Base-by-base conservation (phyloP, 2,888 invertebrate genomes). In the Frankliniella fusca region DNA sequence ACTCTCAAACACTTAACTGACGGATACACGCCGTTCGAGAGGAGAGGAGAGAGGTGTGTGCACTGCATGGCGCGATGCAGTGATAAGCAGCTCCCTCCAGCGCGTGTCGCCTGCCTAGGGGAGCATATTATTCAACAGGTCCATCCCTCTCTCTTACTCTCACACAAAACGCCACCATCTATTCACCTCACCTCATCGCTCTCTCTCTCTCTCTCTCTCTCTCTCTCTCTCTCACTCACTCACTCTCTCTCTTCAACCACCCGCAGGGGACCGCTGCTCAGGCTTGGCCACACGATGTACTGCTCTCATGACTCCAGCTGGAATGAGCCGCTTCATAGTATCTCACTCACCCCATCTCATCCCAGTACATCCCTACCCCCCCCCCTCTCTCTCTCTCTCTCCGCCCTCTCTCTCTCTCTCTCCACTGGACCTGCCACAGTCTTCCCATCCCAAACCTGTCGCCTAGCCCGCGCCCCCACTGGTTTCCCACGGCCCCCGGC, bases 61-160 rank as follows among this genome's bases (percentile, higher is more conserved):
- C 11, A 3, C 9, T 9, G 70, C 70, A 23, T n/a, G 23, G 70
- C 23, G 70, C 23, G 70, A 70, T 70, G n/a, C n/a, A 76, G 23
- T 10, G 70, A 76, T 76, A 76, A 76, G 70, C 27, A 76, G 23
- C 70, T 27, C 27, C 27, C 12, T 23, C n/a, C 23, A 8, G 70
- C 12, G 27, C 27, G 70, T 23, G 70, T 76, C 61, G n/a, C 18
- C 10, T 10, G 54, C 10, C 38, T 11, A 61, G 61, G 61, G 61
- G 61, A 61, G 27, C 70, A 27, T 27, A 76, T 76, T 23, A 76
- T 76, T 76, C 70, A 76, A 76, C 70, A 76, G 70, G 70, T 76
- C 54, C 54, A 2, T 54, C 54, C 18, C 54, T 54, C 54, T 54
- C 54, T 54, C 54, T 2, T 18, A 5, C 54, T 54, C 54, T 54